Evolutionary conservation across 2,797 vertebrate genomes (phyloP), one percentile per base, ranked within the genome.

Genomic region (Lindbergichthys nudifrons): DNA sequence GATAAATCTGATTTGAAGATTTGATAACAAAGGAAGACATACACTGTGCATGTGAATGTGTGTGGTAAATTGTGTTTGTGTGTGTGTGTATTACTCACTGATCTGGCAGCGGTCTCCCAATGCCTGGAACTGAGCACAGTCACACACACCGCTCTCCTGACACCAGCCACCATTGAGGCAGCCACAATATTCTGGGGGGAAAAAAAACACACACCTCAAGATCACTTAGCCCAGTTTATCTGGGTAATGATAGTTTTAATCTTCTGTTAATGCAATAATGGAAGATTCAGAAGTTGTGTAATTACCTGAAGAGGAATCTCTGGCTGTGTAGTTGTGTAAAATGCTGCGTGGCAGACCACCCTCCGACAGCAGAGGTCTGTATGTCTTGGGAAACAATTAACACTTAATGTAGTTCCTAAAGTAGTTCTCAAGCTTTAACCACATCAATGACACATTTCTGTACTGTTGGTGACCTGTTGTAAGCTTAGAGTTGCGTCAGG

Each of bases 121-220:
- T 80, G 97, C 97, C 94, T 98, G 98, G 95, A 99, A 97, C 92
- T 97, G 96, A 89, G 96, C 95, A 90, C 98, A 99, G 92, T 99
- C 98, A 94, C 98, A 99, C 82, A 91, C 93, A 87, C 96, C 97
- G 32, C 93, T 88, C 74, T 96, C 96, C 84, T 96, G 97, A 95
- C 98, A 99, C 94, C 95, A 95, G 87, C 97, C 98, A 69, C 98
- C 98, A 83, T 99, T 99, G 91, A 99, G 97, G 90, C 98, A 99
- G 81, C 95, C 95, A 64, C 98, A 99, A 60, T 95, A 95, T 91
- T 95, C 98, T 99, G 90, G 70, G 59, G 90, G 70, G 60, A 61
- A 91, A 36, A 23, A 30, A 10, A 32, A 1, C 14, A 57, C 65
- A 51, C 83, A 63, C 69, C 50, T 68, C 26, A 76, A 69, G 47